Evolutionary conservation across 2,888 invertebrate genomes (phyloP).

Genomic region (Andrena minutula): DNA sequence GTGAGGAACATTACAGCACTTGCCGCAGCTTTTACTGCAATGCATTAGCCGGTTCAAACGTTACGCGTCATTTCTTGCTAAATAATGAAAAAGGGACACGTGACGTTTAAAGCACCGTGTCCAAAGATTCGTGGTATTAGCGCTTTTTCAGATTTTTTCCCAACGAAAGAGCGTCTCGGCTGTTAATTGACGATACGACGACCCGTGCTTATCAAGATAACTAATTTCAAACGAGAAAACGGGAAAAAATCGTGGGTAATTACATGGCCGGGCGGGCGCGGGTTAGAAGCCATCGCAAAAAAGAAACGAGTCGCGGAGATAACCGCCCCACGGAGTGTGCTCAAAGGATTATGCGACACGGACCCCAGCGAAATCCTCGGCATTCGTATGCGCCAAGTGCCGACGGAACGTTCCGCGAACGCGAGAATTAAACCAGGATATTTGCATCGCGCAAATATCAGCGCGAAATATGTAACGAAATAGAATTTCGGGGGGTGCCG

Average conservation of each 20-base stretch:
- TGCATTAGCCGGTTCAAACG: constrained; percentile 55
- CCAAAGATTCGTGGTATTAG: neutral
- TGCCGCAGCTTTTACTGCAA: constrained; percentile 72
- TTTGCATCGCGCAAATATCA: constrained; percentile 24
- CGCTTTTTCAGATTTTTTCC: neutral
- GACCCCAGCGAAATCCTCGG: constrained; percentile 22
- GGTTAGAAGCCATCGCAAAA: neutral
- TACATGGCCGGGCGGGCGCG: constrained; percentile 2
- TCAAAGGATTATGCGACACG: constrained; percentile 42
- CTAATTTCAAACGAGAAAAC: constrained; percentile 35
- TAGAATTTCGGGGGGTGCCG: neutral
- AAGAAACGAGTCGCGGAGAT: constrained; percentile 29
- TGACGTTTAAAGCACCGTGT: neutral
- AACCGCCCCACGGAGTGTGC: constrained; percentile 22
- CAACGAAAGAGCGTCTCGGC: neutral
- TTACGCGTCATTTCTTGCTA: constrained; percentile 36
- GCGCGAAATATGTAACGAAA: neutral
- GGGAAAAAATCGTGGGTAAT: constrained; percentile 27
- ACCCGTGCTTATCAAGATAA: constrained; percentile 21
- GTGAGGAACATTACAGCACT: constrained; percentile 61
- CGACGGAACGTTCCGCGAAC: neutral
- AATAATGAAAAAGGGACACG: neutral
- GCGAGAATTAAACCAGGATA: constrained; percentile 24
- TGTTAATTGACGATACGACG: constrained; percentile 44
- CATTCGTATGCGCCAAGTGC: constrained; percentile 3